These are phyloP conservation scores for Eupithecia subfuscata DNA, from an alignment of 2,888 invertebrate genomes.

Conservation along the genomic window DNA sequence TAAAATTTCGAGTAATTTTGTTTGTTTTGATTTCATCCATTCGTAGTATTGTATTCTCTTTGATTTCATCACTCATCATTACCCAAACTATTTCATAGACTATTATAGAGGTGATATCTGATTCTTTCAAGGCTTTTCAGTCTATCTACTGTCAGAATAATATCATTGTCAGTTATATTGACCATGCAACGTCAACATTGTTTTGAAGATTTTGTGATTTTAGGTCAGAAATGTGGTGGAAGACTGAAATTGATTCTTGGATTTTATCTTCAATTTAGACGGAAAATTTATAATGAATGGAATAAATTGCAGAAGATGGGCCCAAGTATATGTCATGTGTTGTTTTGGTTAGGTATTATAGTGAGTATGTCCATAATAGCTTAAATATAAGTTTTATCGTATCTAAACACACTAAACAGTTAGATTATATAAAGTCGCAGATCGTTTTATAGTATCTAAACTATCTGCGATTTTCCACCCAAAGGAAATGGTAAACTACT, in stretches of 20 bases:
- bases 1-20: neutral
- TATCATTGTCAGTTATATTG: neutral
- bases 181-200: neutral
- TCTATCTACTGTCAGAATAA: neutral
- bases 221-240: conserved; percentile 16
- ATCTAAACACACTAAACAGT: too few species aligned
- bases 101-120: neutral
- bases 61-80: neutral
- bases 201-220: conserved; percentile 16
- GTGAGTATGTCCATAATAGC: conserved; percentile 50
- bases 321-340: conserved; percentile 48
- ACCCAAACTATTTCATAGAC: neutral
- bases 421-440: too few species aligned
- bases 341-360: conserved; percentile 61
- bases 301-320: conserved; percentile 51
- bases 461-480: neutral
- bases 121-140: neutral
- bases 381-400: neutral
- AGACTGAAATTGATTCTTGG: neutral
- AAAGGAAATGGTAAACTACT: neutral
- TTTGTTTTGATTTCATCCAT: conserved; percentile 8
- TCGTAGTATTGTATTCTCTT: too few species aligned
- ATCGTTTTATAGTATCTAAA: neutral
- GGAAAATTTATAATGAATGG: conserved; percentile 52
- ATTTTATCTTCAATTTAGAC: conserved; percentile 15